Conservation (phyloP, 92 coral and sea anemone genomes). For the Bergia sp. region DNA sequence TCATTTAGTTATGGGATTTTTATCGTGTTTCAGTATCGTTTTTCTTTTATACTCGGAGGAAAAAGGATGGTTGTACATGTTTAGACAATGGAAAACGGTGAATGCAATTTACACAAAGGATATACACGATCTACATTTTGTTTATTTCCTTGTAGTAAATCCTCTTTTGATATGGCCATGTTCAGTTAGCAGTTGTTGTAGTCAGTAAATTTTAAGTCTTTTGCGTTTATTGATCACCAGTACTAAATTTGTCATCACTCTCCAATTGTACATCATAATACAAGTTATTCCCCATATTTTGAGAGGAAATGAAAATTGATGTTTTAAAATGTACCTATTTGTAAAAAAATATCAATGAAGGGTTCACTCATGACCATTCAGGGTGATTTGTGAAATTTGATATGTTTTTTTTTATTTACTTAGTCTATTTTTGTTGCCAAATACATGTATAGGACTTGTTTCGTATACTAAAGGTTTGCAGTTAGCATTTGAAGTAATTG, state of each 20-base stretch:
- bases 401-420: background rate
- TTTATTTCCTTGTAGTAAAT: slow-evolving; percentile 23
- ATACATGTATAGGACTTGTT: background rate
- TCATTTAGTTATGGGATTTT: background rate
- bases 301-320: slow-evolving; percentile 11
- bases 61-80: background rate
- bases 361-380: background rate
- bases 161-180: background rate
- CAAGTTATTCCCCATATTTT: background rate
- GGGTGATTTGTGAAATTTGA: background rate
- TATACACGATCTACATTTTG: background rate
- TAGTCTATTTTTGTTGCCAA: background rate
- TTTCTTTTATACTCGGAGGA: background rate
- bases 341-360: background rate
- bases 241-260: background rate
- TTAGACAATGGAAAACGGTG: background rate
- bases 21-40: background rate
- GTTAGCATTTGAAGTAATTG: background rate
- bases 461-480: background rate
- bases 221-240: background rate
- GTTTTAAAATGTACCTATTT: slow-evolving; percentile 14
- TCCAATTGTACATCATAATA: background rate
- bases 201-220: background rate
- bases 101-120: background rate
- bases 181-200: background rate